These are phyloP conservation scores for Syrrhaptes paradoxus DNA, from an alignment of 2,113 vertebrate species.

Conservation along the genomic window DNA sequence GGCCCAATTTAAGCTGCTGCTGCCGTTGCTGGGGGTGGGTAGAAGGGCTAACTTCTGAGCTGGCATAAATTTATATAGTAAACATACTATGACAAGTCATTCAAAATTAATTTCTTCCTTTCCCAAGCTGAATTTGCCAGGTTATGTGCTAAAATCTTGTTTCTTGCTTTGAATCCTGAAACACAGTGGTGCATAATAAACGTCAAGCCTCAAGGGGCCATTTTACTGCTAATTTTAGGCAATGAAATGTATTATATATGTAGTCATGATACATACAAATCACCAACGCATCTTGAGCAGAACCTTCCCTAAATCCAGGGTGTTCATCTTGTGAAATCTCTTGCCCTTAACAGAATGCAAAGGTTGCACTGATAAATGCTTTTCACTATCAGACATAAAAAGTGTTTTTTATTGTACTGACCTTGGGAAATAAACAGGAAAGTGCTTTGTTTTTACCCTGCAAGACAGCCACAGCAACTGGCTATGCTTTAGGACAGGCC, in stretches of 20 bases:
- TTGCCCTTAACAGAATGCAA: background rate
- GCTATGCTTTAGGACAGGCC: constrained; percentile 44
- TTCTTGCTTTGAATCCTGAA: constrained; percentile 13
- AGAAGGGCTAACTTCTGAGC: constrained; percentile 24
- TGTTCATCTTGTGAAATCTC: background rate
- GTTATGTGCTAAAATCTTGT: constrained; percentile 3
- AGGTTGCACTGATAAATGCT: constrained; percentile 18
- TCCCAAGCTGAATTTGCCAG: background rate
- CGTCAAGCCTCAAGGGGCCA: background rate
- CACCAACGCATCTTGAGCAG: background rate
- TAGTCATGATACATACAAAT: background rate
- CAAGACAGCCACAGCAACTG: constrained; percentile 44
- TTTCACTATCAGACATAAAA: constrained; percentile 21
- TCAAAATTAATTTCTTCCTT: constrained; percentile 33
- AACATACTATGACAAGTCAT: constrained; percentile 18
- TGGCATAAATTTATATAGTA: constrained; percentile 23
- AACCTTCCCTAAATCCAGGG: background rate
- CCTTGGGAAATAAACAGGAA: constrained; percentile 49
- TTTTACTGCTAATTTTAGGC: constrained; percentile 30
- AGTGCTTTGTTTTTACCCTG: constrained; percentile 1
- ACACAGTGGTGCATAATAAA: constrained; percentile 6
- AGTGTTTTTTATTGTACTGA: constrained; percentile 44
- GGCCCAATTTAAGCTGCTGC: constrained; percentile 43
- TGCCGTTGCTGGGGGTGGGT: background rate
- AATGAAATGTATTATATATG: background rate